Base-by-base conservation (phyloP, 2,113 vertebrate species). In the Naja naja region DNA sequence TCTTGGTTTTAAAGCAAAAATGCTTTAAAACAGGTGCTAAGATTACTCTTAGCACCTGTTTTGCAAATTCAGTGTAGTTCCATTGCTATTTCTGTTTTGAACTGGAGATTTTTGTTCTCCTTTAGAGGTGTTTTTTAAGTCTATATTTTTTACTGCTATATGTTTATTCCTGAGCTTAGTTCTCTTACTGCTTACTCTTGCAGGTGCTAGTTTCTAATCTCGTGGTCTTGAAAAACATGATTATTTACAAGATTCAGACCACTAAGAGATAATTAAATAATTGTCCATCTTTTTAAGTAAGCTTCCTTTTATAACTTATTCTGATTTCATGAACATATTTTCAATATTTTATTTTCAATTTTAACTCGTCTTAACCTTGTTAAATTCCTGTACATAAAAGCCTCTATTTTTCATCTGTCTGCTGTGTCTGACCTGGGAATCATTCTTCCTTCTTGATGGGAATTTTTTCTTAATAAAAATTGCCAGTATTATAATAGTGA, bases 391-490 rank as follows among this genome's bases (percentile, higher is more conserved):
- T 95, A 60, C 87, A 85, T 91, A 10, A 11, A 3, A 92, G 69
- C 92, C 93, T 95, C 93, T 92, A 45, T 27, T 91, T 94, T 94
- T 88, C 0, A 0, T 93, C 92, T 92, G 93, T 95, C 94, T 96
- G 89, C 88, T 91, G 94, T 92, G 92, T 92, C 95, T 95, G 91
- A 20, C 52, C 87, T 23, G 34, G n/a, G 18, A 3, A 22, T 69
- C 43, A 39, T 86, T 91, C 25, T 90, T 94, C 20, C 93, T 94
- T 49, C 22, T 86, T 89, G 45, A 89, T 1, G 43, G 64, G 0
- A 3, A 53, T 2, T 55, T 94, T 6, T 52, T 30, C 18, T 88
- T 55, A 54, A 88, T 55, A 10, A 39, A 39, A 39, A 74, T 39
- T 74, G n/a, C n/a, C n/a, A 14, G 1, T 45, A 86, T 20, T 22